Conservation (phyloP, 2,797 vertebrate species). For the Tragelaphus eurycerus region DNA sequence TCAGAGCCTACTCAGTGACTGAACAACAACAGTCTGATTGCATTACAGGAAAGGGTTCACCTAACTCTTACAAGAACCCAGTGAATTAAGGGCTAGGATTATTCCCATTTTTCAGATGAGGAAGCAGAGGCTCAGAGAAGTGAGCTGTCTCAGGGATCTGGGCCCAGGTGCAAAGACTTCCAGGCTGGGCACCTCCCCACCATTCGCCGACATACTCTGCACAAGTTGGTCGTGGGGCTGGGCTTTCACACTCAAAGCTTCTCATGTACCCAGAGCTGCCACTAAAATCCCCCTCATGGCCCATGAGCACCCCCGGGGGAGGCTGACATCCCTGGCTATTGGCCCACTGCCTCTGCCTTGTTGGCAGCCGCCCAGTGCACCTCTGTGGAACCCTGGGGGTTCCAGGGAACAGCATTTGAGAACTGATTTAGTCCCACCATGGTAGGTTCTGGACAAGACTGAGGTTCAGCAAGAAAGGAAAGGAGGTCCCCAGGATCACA, state of each 20-base stretch:
- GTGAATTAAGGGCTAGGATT: not conserved
- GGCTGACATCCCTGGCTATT: not conserved
- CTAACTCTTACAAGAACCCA: not conserved
- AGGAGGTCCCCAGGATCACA: not conserved
- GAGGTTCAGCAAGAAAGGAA: not conserved
- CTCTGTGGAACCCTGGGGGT: not conserved
- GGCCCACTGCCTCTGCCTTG: not conserved
- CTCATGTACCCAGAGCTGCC: not conserved
- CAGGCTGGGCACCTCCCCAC: not conserved
- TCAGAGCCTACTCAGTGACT: not conserved
- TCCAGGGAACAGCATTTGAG: not conserved
- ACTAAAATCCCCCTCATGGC: not conserved
- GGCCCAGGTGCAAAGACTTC: too few relatives aligned
- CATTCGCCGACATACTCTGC: rapidly evolving
- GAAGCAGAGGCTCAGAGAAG: not conserved
- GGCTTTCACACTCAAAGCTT: not conserved
- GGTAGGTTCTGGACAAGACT: not conserved
- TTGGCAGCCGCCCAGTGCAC: not conserved
- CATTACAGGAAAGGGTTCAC: rapidly evolving
- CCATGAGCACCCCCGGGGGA: rapidly evolving
- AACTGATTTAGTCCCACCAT: not conserved
- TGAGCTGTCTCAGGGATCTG: too few relatives aligned
- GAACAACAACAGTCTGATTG: not conserved
- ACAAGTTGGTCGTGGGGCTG: rapidly evolving
- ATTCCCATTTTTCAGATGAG: not conserved